Base-by-base conservation (phyloP, 2,888 invertebrate genomes). In the Germaria angustata region DNA sequence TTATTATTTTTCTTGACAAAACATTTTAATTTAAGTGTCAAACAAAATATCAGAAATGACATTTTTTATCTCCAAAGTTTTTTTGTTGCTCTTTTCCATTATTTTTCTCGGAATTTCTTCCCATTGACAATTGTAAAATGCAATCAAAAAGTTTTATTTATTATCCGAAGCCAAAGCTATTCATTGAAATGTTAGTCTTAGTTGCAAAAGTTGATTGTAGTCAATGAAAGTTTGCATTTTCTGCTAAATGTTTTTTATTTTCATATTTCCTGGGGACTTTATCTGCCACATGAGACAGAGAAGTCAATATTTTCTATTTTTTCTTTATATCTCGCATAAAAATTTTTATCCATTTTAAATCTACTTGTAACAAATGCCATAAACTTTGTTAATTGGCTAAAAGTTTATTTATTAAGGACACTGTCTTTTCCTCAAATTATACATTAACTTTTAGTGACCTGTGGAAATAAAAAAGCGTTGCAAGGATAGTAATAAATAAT, bases 71-170 rank as follows among this genome's bases (percentile, higher is more conserved):
- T n/a, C n/a, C n/a, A n/a, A n/a, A n/a, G n/a, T n/a, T n/a, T 36
- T 36, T 13, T 36, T 28, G 13, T 51, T 32, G 11, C 51, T 61
- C 17, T 57, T 13, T 11, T 63, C 22, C 41, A 20, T 8, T 51
- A 6, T 17, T 34, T 20, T 36, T 34, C 1, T 20, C 4, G 36
- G 34, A 36, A 24, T 9, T 44, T 44, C 28, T 55, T 44, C 36
- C 8, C 44, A 75, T 28, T 66, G 44, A 61, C 32, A 77, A 59
- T 41, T 69, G 44, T 51, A 69, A 53, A 59, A 69, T 61, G 49
- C 68, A 77, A 77, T 68, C 68, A 69, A 77, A 77, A 77, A 77
- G 68, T 77, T 77, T 69, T 44, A 46, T 68, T 59, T 68, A 51
- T 68, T 51, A 49, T 46, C 57, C 20, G n/a, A 41, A 28, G 5